Conservation (phyloP, 2,888 invertebrate genomes). For the Sinelater perroti region DNA sequence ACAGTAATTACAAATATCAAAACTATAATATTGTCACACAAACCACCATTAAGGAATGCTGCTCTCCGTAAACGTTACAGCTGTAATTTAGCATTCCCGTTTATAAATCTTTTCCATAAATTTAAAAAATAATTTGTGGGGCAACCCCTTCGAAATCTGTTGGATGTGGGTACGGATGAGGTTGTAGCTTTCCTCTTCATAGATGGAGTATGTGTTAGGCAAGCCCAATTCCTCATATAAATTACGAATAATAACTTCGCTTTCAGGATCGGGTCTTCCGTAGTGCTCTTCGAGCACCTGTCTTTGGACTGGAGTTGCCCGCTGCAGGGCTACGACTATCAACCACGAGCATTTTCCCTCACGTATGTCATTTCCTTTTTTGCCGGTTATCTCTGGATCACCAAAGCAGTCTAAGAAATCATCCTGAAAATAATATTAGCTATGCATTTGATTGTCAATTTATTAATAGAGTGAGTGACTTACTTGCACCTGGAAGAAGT, state of each 20-base stretch:
- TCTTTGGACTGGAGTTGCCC: constrained; percentile 75
- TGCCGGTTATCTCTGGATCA: constrained; percentile 85
- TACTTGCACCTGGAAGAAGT: constrained; percentile 94
- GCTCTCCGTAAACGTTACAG: neutral
- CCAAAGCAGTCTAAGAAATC: constrained; percentile 94
- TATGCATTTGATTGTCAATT: neutral
- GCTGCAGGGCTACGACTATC: constrained; percentile 86
- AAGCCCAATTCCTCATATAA: constrained; percentile 81
- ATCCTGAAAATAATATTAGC: constrained; percentile 65
- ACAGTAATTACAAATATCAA: neutral
- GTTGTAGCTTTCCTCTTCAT: constrained; percentile 86
- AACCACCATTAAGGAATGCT: constrained; percentile 7
- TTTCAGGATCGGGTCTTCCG: constrained; percentile 72
- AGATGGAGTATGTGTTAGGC: constrained; percentile 78
- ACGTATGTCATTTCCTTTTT: constrained; percentile 89
- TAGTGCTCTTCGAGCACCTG: constrained; percentile 81
- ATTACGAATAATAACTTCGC: constrained; percentile 74
- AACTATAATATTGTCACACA: constrained; percentile 7
- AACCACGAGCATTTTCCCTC: constrained; percentile 98
- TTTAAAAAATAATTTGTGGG: constrained; percentile 83
- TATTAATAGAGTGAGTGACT: constrained; percentile 59
- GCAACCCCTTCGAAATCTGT: constrained; percentile 82
- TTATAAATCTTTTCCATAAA: constrained; percentile 83
- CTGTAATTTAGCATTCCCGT: constrained; percentile 64
- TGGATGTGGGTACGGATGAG: constrained; percentile 84